Evolutionary conservation across 2,797 vertebrate genomes (phyloP).

Genomic region (Pseudochirops corinnae): DNA sequence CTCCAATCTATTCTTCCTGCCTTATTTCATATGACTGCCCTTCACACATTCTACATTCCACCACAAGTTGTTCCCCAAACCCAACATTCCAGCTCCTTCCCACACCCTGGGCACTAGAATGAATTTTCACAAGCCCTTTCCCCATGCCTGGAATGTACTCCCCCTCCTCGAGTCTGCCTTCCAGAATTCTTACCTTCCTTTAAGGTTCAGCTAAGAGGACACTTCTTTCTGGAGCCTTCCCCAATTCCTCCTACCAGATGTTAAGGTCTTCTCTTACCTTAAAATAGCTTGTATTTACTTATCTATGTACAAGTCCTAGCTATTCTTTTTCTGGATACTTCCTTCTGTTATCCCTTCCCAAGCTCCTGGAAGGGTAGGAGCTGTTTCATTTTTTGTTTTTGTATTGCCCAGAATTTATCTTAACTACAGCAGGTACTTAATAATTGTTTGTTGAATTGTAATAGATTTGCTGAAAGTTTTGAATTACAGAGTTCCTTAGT

Average conservation of each 20-base stretch:
- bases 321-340: neutral
- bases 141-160: neutral
- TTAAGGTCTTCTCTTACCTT: neutral
- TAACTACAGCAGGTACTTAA: neutral
- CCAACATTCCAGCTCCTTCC: neutral
- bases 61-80: neutral
- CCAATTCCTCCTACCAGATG: neutral
- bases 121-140: neutral
- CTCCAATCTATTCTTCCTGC: neutral
- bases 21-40: neutral
- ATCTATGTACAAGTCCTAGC: neutral
- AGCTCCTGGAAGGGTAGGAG: neutral
- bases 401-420: neutral
- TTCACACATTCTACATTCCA: neutral
- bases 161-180: neutral
- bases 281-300: neutral
- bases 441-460: neutral
- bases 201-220: neutral
- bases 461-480: neutral
- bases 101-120: neutral
- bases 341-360: neutral
- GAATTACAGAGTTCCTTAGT: neutral
- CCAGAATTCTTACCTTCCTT: neutral
- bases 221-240: neutral
- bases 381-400: neutral